Conservation (phyloP, 2,797 vertebrate genomes). For the Meriones psammophilus region DNA sequence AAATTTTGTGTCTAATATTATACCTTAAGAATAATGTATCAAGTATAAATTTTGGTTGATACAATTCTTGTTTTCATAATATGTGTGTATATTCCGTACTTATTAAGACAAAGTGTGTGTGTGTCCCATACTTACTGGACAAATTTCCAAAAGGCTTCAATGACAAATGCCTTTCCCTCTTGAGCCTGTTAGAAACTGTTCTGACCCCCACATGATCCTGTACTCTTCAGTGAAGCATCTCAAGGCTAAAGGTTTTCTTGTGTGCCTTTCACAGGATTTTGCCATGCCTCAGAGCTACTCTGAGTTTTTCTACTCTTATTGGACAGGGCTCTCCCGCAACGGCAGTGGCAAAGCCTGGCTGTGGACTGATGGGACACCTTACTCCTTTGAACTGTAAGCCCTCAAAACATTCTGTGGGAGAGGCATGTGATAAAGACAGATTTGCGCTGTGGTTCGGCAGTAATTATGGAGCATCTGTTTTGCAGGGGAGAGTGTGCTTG, state of each 20-base stretch:
- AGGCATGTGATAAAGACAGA: neutral
- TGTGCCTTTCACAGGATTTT: slow-evolving; percentile 79
- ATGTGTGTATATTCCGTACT: neutral
- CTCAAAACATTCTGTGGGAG: neutral
- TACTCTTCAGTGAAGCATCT: no score
- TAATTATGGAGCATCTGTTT: neutral
- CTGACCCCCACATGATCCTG: neutral
- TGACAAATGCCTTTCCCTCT: neutral
- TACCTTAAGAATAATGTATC: neutral
- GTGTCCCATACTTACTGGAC: neutral
- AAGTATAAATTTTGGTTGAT: neutral
- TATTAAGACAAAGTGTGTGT: neutral
- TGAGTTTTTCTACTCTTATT: slow-evolving; percentile 86
- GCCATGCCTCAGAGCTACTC: slow-evolving; percentile 80
- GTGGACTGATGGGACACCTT: slow-evolving; percentile 77
- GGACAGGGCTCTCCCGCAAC: slow-evolving; percentile 81
- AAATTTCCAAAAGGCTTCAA: neutral
- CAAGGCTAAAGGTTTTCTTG: slow-evolving; percentile 66
- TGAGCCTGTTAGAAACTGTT: neutral
- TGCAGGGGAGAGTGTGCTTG: neutral
- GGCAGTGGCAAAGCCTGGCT: slow-evolving; percentile 73
- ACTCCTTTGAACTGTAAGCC: slow-evolving; percentile 77
- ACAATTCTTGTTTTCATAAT: neutral
- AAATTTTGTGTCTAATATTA: neutral
- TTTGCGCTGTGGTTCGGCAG: neutral